A percentile compares a stretch with the other conserved stretches of the same genome.
Evolutionary conservation across 2,797 vertebrate genomes (phyloP).

Genomic region (Artibeus lituratus): DNA sequence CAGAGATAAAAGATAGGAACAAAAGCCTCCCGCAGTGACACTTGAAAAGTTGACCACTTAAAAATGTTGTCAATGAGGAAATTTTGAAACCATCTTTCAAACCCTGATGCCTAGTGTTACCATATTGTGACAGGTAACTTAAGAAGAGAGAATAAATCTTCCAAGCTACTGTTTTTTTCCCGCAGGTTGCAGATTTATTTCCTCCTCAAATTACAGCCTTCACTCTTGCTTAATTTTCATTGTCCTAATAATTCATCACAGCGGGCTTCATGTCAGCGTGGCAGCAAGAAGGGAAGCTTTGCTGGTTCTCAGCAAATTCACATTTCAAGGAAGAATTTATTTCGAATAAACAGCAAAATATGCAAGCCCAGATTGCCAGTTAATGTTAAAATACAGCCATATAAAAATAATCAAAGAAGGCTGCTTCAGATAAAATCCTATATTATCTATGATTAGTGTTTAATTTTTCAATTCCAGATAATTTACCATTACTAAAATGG

Average conservation of each 20-base stretch:
- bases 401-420: background rate
- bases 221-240: constrained; percentile 78
- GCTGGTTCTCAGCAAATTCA: background rate
- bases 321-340: constrained; percentile 23
- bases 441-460: constrained; percentile 26
- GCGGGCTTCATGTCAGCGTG: constrained; percentile 39
- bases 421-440: constrained; percentile 20
- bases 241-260: constrained; percentile 72
- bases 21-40: background rate
- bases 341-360: constrained; percentile 54
- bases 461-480: constrained; percentile 19
- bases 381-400: constrained; percentile 46
- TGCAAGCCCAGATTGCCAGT: constrained; percentile 22
- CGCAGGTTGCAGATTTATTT: constrained; percentile 74
- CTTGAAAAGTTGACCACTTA: constrained; percentile 41
- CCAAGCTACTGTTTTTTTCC: constrained; percentile 60
- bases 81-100: constrained; percentile 46
- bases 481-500: constrained; percentile 18
- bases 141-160: constrained; percentile 67
- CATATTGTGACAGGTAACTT: constrained; percentile 58
- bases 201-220: constrained; percentile 77
- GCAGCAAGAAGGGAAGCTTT: constrained; percentile 47
- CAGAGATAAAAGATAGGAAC: background rate
- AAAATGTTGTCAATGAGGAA: background rate
- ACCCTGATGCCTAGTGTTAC: background rate